phyloP scores from a whole-genome alignment of 2,888 invertebrate genomes.

The Lithophane socia region DNA sequence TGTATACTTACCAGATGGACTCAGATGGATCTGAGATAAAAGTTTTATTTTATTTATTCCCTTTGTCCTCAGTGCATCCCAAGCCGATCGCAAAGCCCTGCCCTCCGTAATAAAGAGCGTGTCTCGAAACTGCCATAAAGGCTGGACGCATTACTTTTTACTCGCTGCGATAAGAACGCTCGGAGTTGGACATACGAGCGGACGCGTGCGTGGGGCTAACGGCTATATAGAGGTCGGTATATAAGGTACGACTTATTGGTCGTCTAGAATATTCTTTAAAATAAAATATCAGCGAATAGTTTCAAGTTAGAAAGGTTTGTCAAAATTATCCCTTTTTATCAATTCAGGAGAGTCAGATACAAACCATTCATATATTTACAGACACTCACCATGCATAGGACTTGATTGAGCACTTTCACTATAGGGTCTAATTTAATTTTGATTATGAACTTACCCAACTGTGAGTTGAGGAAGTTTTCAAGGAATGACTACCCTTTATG shows the following conservation, averaged over 20 bases:
- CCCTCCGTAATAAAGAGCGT: constrained; percentile 89
- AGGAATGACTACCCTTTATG: too few relatives aligned
- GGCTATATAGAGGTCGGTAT: constrained; percentile 49
- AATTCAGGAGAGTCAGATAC: background rate
- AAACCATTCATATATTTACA: too few relatives aligned
- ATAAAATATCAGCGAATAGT: background rate
- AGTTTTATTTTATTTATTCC: background rate
- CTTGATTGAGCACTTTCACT: too few relatives aligned
- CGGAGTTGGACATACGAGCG: constrained; percentile 61
- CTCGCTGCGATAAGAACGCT: constrained; percentile 87
- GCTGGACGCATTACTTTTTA: constrained; percentile 90
- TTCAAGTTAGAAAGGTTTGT: background rate
- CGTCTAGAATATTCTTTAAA: background rate
- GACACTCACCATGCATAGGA: too few relatives aligned
- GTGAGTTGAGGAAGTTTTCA: too few relatives aligned
- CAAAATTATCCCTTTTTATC: background rate
- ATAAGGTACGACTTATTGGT: constrained; percentile 1
- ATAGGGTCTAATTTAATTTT: too few relatives aligned
- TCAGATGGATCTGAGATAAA: background rate
- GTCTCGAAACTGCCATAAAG: constrained; percentile 90
- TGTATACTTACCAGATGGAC: too few relatives aligned
- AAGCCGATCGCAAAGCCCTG: constrained; percentile 67
- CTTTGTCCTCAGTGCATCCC: constrained; percentile 66
- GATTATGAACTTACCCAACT: too few relatives aligned
- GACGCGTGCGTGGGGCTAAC: constrained; percentile 46